Base-by-base conservation (phyloP, 2,797 vertebrate species). In the Oceanodroma leucorhoa region DNA sequence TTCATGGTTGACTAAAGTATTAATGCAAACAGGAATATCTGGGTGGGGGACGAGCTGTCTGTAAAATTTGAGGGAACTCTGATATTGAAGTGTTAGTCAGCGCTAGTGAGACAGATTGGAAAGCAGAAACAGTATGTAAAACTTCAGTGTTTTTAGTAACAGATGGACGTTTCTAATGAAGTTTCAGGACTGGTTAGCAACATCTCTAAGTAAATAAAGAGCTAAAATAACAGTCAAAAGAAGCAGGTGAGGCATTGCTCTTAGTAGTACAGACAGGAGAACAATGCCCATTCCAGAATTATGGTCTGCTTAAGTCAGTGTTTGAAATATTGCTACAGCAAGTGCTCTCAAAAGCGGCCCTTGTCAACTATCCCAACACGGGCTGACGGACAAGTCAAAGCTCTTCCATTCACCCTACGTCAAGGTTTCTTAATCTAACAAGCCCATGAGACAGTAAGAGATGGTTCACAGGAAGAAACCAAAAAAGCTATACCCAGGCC, bases 11-110 rank as follows among this genome's bases (percentile, higher is more conserved):
- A 95, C 64, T 87, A 93, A 90, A 94, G 86, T 32, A 41, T 14
- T 46, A 71, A 71, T 41, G 70, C 57, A 83, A 90, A 86, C 73
- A 79, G 55, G 58, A 92, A 26, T 87, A 92, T 48, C 90, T 84
- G 80, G 50, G 77, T 18, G 46, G 34, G 6, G 34, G 11, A 75
- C 0, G 5, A 82, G 72, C 65, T 51, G 46, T 9, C 66, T 75
- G 66, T 26, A 23, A 83, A 67, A 57, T 64, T 8, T 3, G 7
- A 62, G 67, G 53, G 57, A 89, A 90, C 36, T 61, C 41, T 0
- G 1, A 58, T 76, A 76, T 2, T 4, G 36, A 93, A 86, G 41
- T 50, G 32, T 30, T 34, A 70, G 40, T 62, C 14, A 40, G 36
- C 1, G 2, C 20, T 50, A n/a, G 64, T 6, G 45, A 73, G 45